phyloP scores from a whole-genome alignment of 2,888 invertebrate species.

The Drosophila helvetica region DNA sequence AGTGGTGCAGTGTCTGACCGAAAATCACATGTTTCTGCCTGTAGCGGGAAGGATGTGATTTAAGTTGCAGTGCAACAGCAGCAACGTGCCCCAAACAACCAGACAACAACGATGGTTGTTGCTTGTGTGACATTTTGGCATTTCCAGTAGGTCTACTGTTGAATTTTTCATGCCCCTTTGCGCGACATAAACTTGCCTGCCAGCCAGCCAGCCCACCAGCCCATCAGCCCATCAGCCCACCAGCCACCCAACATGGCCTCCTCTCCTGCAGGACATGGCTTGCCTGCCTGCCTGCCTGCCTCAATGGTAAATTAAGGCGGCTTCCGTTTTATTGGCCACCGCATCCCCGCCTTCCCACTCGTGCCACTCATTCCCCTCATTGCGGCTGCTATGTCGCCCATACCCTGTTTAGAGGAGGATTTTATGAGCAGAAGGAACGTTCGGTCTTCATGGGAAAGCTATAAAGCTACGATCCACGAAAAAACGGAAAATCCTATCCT shows the following conservation, averaged over 20 bases:
- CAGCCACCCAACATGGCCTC: slow-evolving; percentile 37
- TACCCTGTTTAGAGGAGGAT: neutral
- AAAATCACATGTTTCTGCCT: slow-evolving; percentile 81
- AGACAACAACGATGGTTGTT: neutral
- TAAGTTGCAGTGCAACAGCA: slow-evolving; percentile 73
- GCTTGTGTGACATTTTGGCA: slow-evolving; percentile 62
- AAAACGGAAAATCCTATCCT: too few relatives aligned
- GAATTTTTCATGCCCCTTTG: slow-evolving; percentile 75
- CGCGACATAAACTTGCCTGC: slow-evolving; percentile 71
- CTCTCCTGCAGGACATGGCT: slow-evolving; percentile 31
- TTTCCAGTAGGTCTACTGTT: slow-evolving; percentile 63
- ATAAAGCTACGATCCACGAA: too few relatives aligned
- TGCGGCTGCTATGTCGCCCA: neutral
- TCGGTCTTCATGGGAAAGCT: too few relatives aligned
- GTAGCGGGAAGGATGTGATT: slow-evolving; percentile 83
- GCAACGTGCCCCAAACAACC: slow-evolving; percentile 37
- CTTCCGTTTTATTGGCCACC: slow-evolving; percentile 67
- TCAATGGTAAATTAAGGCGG: slow-evolving; percentile 65
- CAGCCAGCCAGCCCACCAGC: neutral
- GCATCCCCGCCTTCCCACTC: neutral
- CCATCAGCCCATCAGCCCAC: too few relatives aligned
- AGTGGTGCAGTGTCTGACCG: slow-evolving; percentile 70
- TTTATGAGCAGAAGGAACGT: neutral
- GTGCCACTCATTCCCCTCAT: neutral
- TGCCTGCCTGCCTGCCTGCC: slow-evolving; percentile 2